Percentiles rank a stretch among this genome's conserved stretches.
These are phyloP conservation scores for Tipula unca DNA, from an alignment of 2,888 invertebrate species.

Conservation along the genomic window DNA sequence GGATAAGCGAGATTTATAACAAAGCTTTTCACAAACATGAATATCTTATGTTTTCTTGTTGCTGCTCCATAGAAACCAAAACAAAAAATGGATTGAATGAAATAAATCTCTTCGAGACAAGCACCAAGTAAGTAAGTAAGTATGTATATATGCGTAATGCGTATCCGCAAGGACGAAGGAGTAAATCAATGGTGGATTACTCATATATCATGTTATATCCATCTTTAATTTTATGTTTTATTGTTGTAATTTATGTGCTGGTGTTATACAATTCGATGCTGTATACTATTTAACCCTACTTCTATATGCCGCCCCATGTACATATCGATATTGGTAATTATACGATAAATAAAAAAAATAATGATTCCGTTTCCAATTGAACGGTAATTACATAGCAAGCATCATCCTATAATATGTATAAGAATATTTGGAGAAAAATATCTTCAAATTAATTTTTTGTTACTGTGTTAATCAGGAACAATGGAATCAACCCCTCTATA, in stretches of 20 bases:
- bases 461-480: background rate
- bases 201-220: background rate
- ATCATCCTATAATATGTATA: background rate
- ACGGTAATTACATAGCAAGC: background rate
- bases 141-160: background rate
- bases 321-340: background rate
- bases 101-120: background rate
- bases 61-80: background rate
- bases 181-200: background rate
- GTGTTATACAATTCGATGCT: background rate
- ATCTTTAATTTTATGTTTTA: background rate
- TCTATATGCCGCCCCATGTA: background rate
- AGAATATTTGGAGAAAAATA: background rate
- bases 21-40: background rate
- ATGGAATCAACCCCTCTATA: background rate
- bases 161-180: background rate
- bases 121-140: background rate
- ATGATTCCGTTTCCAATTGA: background rate
- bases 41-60: background rate
- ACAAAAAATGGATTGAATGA: background rate
- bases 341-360: background rate
- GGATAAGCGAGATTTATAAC: background rate
- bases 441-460: background rate
- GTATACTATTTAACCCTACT: background rate
- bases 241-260: background rate